A percentile compares a stretch with the other conserved stretches of the same genome.
Conservation (phyloP, 2,113 vertebrate genomes). For the Pseudorasbora parva region DNA sequence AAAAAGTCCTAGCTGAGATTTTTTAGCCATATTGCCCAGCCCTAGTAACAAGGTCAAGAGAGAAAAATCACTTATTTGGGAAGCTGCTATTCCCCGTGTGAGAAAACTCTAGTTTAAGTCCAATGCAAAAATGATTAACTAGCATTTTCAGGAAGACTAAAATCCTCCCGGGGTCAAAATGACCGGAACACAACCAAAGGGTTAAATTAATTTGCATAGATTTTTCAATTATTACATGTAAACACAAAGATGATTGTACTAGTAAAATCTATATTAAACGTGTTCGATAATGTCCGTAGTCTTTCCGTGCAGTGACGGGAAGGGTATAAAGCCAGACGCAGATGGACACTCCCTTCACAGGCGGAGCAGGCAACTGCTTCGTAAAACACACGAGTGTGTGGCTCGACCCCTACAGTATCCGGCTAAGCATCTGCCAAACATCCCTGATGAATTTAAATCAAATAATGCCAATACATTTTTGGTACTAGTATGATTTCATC, state of each 20-base stretch:
- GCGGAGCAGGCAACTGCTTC: not conserved
- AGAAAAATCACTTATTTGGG: too few relatives aligned
- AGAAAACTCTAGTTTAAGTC: too few relatives aligned
- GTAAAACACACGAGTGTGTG: not conserved
- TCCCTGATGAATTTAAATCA: not conserved
- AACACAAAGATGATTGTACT: not conserved
- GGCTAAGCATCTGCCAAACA: not conserved
- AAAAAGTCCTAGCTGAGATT: too few relatives aligned
- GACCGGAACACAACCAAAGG: too few relatives aligned
- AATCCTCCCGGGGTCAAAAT: too few relatives aligned
- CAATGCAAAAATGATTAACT: too few relatives aligned
- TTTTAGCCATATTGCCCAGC: too few relatives aligned
- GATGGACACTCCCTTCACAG: not conserved
- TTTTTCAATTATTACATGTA: too few relatives aligned
- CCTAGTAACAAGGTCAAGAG: too few relatives aligned
- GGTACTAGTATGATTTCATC: constrained; percentile 8
- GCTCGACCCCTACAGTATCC: not conserved
- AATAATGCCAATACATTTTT: not conserved
- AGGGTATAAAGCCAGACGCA: not conserved
- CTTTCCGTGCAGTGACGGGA: not conserved
- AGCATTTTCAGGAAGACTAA: too few relatives aligned
- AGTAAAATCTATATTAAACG: not conserved
- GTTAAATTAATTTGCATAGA: too few relatives aligned
- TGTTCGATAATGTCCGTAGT: not conserved
- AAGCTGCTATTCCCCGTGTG: too few relatives aligned